Evolutionary conservation across 2,888 invertebrate genomes (phyloP), one percentile per base, ranked within the genome.

Genomic region (Parnassius apollo): DNA sequence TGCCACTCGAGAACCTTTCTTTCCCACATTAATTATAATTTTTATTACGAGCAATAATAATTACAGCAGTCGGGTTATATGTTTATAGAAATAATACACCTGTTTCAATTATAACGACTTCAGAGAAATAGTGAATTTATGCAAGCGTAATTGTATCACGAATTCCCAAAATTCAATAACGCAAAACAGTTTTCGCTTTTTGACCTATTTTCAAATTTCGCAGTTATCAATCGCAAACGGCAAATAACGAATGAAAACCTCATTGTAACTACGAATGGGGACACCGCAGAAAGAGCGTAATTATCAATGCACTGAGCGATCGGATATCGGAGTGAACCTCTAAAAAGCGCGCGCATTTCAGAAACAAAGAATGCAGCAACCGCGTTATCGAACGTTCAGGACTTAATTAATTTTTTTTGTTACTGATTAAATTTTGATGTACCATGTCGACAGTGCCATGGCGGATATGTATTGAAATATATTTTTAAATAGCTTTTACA

Each of bases 361-460:
- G 25, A 18, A 45, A 62, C 62, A 58, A 58, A 62, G 58, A 58
- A 54, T 18, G 48, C 65, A 44, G 18, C 25, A 25, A 54, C 42
- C 46, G 68, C 64, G 67, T 69, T 59, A 64, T 65, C 70, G 68
- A 69, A 68, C 71, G 67, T 65, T 62, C 66, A 61, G 65, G 68
- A 74, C 75, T 73, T 75, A 75, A 75, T 75, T 73, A 75, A 74
- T 69, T 72, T 44, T 72, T 70, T 74, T 71, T 76, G 75, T 73
- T 65, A 11, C 10, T 2, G 9, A 35, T 4, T 4, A 35, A 35
- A 35, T 35, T 35, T 7, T 35, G 4, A 35, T 35, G 35, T 35
- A 35, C 4, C 35, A 35, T 35, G 35, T 35, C 1, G 35, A 25
- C 25, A 25, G 2, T 2, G 25, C 1, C 25, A 25, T 25, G 25